Evolutionary conservation across 2,113 vertebrate genomes (phyloP).

Genomic region (Alaudala cheleensis): DNA sequence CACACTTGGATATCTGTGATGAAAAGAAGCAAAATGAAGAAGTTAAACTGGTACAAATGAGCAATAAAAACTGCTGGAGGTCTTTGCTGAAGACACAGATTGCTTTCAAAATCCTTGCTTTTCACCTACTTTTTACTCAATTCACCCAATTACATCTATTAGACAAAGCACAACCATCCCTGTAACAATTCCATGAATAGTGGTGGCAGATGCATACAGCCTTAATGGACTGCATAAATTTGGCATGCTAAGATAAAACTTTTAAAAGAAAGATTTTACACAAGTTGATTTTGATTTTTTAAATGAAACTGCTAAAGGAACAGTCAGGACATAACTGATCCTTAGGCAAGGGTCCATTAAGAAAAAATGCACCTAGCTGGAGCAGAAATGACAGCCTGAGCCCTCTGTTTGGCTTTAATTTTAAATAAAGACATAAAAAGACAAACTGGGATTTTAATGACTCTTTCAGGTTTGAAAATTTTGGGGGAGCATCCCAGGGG

Average conservation of each 20-base stretch:
- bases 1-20: neutral
- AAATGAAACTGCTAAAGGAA: neutral
- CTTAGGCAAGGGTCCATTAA: neutral
- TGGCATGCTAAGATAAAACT: neutral
- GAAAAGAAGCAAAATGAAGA: neutral
- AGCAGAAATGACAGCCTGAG: neutral
- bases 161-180: neutral
- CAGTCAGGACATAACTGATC: neutral
- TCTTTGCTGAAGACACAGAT: neutral
- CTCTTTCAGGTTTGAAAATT: neutral
- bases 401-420: neutral
- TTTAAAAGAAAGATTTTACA: neutral
- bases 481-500: neutral
- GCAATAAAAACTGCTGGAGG: constrained; percentile 6
- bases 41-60: neutral
- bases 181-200: neutral
- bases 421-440: neutral
- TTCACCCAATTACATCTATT: neutral
- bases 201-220: neutral
- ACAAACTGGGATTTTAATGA: neutral
- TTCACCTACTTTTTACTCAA: neutral
- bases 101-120: neutral
- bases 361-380: neutral
- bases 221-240: neutral
- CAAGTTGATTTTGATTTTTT: neutral